Conservation (phyloP, 2,797 vertebrate species). For the Enteromius thamalakanensis region DNA sequence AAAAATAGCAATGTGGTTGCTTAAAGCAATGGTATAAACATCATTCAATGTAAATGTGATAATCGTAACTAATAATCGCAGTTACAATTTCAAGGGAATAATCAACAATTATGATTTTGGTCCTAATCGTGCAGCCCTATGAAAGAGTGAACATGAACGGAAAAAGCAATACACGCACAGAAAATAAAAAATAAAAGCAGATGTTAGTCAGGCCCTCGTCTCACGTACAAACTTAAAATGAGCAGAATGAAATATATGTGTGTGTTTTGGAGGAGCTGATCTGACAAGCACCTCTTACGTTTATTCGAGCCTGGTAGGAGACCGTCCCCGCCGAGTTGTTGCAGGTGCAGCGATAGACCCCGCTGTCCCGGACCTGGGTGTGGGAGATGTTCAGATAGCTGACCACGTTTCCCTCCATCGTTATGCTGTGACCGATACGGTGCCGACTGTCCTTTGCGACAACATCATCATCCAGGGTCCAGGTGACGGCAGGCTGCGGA, state of each 20-base stretch:
- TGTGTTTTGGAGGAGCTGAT: slow-evolving; percentile 94
- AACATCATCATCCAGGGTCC: slow-evolving; percentile 95
- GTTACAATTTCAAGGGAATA: too few species aligned
- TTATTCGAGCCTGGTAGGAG: slow-evolving; percentile 99
- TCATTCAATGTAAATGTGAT: too few species aligned
- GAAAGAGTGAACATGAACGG: background rate
- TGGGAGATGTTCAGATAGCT: slow-evolving; percentile 98
- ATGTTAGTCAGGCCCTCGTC: slow-evolving; percentile 56
- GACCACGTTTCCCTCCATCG: slow-evolving; percentile 91
- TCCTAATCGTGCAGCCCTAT: too few species aligned
- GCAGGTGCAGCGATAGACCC: slow-evolving; percentile 96
- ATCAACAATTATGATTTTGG: too few species aligned
- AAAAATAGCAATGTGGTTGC: too few species aligned
- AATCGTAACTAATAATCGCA: too few species aligned
- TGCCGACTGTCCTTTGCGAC: slow-evolving; percentile 92
- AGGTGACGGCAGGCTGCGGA: slow-evolving; percentile 90
- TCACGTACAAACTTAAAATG: slow-evolving; percentile 70
- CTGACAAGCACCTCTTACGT: slow-evolving; percentile 99
- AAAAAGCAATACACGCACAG: background rate
- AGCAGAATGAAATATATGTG: slow-evolving; percentile 75
- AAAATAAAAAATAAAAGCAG: background rate
- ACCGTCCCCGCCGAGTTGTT: slow-evolving; percentile 98
- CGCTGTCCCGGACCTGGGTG: slow-evolving; percentile 95
- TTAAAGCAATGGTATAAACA: too few species aligned
- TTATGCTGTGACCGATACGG: slow-evolving; percentile 94